Evolutionary conservation across 2,888 invertebrate genomes (phyloP).

Genomic region (Timema podura): DNA sequence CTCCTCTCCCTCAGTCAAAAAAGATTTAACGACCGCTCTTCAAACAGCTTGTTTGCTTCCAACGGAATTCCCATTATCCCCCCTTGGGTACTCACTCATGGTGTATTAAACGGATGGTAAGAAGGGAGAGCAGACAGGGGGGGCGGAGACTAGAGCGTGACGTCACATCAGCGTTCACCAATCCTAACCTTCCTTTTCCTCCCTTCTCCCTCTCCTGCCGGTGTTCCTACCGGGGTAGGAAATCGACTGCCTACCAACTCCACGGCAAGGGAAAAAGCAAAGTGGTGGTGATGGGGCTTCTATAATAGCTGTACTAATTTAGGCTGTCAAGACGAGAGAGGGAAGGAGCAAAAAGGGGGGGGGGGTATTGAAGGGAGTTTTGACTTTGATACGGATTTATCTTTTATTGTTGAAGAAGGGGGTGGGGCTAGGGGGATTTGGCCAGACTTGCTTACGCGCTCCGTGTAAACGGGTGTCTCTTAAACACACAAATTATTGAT

Average conservation of each 20-base stretch:
- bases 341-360: background rate
- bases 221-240: background rate
- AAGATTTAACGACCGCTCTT: slow-evolving; percentile 28
- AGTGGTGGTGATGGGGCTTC: background rate
- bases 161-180: slow-evolving; percentile 18
- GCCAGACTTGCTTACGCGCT: background rate
- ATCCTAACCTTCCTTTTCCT: background rate
- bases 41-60: slow-evolving; percentile 29
- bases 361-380: slow-evolving; percentile 11
- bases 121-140: background rate
- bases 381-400: slow-evolving; percentile 22
- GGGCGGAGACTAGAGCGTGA: slow-evolving; percentile 24
- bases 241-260: background rate
- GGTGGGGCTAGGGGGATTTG: too few relatives aligned
- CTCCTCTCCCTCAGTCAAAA: slow-evolving; percentile 24
- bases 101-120: slow-evolving; percentile 18
- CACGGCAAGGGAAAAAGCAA: background rate
- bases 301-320: slow-evolving; percentile 3
- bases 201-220: background rate
- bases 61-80: slow-evolving; percentile 28
- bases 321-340: background rate
- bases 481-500: slow-evolving; percentile 8
- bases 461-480: background rate
- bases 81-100: slow-evolving; percentile 18
- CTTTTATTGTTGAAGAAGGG: slow-evolving; percentile 20